phyloP scores from a whole-genome alignment of 1,140 invertebrate species.

The Halictus rubicundus region DNA sequence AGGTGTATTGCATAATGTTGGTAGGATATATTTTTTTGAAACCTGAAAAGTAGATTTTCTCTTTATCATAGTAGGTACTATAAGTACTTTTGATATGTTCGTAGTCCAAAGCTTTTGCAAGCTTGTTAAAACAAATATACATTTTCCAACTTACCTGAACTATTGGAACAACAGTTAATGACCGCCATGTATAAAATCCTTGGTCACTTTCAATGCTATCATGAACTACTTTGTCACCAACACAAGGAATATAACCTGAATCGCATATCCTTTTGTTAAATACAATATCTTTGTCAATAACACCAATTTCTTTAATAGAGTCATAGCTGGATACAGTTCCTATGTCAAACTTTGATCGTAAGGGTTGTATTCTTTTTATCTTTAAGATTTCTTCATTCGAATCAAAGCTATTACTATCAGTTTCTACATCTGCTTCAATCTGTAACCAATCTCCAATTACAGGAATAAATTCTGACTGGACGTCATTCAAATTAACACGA shows the following conservation, averaged over 20 bases:
- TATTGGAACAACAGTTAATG: conserved; percentile 80
- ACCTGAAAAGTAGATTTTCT: conserved; percentile 28
- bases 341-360: conserved; percentile 80
- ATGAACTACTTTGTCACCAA: conserved; percentile 82
- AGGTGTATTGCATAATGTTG: conserved; percentile 21
- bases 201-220: conserved; percentile 87
- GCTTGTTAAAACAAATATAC: too few species aligned
- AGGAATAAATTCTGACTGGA: conserved; percentile 80
- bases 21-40: conserved; percentile 11
- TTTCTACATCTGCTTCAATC: conserved; percentile 81
- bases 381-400: conserved; percentile 81
- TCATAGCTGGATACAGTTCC: conserved; percentile 82
- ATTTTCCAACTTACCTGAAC: conserved; percentile 61
- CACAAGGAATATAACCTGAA: conserved; percentile 79
- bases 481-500: conserved; percentile 81
- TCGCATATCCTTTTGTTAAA: conserved; percentile 81
- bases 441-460: conserved; percentile 85
- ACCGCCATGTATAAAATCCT: conserved; percentile 82
- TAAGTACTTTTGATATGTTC: too few species aligned
- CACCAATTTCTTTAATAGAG: conserved; percentile 74
- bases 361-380: conserved; percentile 81
- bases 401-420: conserved; percentile 80
- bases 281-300: conserved; percentile 80
- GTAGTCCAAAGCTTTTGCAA: too few species aligned
- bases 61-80: background rate